Conservation (phyloP, 2,888 invertebrate species). For the Aphodius granarius region DNA sequence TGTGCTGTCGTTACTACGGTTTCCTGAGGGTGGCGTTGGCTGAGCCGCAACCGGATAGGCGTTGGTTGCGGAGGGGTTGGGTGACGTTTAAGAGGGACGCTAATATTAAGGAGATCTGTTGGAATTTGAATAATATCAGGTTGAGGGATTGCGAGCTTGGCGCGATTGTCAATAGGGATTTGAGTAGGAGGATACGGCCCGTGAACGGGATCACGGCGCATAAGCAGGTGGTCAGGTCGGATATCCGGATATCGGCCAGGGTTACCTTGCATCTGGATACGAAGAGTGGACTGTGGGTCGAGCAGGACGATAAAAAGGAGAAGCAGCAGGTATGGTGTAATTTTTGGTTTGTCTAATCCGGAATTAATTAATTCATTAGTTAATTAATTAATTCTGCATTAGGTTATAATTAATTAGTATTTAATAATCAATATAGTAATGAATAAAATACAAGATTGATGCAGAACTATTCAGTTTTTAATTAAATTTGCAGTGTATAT, state of each 20-base stretch:
- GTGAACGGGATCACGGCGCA: constrained; percentile 90
- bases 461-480: too few relatives aligned
- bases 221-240: constrained; percentile 84
- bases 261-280: constrained; percentile 90
- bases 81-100: constrained; percentile 96
- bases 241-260: constrained; percentile 89
- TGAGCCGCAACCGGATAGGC: constrained; percentile 93
- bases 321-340: constrained; percentile 43
- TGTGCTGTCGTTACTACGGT: constrained; percentile 71
- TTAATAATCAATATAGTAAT: too few relatives aligned
- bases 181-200: constrained; percentile 90
- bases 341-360: background rate
- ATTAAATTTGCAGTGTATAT: too few relatives aligned
- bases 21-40: constrained; percentile 95
- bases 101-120: constrained; percentile 99
- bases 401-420: too few relatives aligned
- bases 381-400: too few relatives aligned
- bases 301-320: constrained; percentile 54
- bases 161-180: constrained; percentile 95
- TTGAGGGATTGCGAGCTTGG: constrained; percentile 89
- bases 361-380: background rate
- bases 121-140: constrained; percentile 96
- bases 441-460: too few relatives aligned
- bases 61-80: constrained; percentile 98
- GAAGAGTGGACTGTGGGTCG: constrained; percentile 76